A percentile compares a stretch with the other conserved stretches of the same genome.
Conservation (phyloP, 1,140 invertebrate species). For the Cydia strobilella region DNA sequence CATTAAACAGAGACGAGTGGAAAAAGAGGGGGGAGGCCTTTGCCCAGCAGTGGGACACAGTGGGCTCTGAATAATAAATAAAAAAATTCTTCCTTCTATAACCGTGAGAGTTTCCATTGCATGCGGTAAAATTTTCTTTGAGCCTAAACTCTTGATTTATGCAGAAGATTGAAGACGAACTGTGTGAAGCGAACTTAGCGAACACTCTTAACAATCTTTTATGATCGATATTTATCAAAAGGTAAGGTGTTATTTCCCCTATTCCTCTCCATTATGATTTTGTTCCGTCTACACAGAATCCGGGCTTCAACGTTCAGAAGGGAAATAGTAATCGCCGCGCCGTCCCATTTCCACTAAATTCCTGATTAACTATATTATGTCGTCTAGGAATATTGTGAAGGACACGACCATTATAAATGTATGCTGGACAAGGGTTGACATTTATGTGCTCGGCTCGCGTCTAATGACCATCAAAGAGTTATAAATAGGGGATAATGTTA, state of each 20-base stretch:
- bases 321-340: not conserved
- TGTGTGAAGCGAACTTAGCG: too few relatives aligned
- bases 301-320: not conserved
- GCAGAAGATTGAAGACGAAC: too few relatives aligned
- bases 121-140: too few relatives aligned
- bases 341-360: slow-evolving; percentile 8
- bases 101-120: too few relatives aligned
- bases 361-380: not conserved
- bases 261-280: not conserved
- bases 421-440: slow-evolving; percentile 25
- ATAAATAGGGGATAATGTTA: slow-evolving; percentile 31
- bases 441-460: slow-evolving; percentile 16
- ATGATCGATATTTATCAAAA: too few relatives aligned
- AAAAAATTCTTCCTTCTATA: too few relatives aligned
- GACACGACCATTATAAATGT: slow-evolving; percentile 14
- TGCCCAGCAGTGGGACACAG: too few relatives aligned
- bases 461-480: slow-evolving; percentile 31
- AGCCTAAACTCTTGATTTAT: not conserved
- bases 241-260: not conserved
- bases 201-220: too few relatives aligned
- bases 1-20: too few relatives aligned
- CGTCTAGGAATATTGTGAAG: not conserved
- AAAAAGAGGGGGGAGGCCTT: too few relatives aligned
- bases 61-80: too few relatives aligned
- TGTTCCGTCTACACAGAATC: not conserved